Evolutionary conservation across 2,797 vertebrate species (phyloP).

Genomic region (Sebastes oblongus): DNA sequence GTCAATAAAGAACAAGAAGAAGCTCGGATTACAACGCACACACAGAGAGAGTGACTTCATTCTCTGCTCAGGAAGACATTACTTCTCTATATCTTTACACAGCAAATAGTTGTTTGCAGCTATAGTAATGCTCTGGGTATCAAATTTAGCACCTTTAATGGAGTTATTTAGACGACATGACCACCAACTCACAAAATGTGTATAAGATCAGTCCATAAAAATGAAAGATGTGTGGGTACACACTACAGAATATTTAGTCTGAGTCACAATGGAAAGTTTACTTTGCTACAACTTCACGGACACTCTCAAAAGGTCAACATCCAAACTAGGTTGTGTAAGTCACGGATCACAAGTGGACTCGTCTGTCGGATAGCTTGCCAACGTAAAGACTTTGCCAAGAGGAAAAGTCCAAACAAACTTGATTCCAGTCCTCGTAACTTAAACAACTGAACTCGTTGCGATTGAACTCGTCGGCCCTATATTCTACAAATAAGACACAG

Average conservation of each 20-base stretch:
- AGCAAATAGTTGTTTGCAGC: too few species aligned
- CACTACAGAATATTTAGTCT: slow-evolving; percentile 35
- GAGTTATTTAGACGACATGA: background rate
- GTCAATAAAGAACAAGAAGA: too few species aligned
- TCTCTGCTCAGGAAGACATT: too few species aligned
- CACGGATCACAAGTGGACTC: background rate
- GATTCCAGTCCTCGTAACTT: slow-evolving; percentile 23
- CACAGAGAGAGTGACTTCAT: too few species aligned
- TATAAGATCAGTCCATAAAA: background rate
- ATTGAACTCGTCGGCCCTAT: background rate
- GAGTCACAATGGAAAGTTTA: slow-evolving; percentile 22
- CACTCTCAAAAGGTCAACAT: slow-evolving; percentile 1
- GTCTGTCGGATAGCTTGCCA: slow-evolving; percentile 7
- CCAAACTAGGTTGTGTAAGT: background rate
- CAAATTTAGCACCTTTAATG: background rate
- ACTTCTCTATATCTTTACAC: too few species aligned
- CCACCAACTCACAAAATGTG: background rate
- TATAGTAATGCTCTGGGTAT: background rate
- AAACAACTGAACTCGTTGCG: slow-evolving; percentile 22
- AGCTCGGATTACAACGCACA: too few species aligned
- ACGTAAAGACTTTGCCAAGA: background rate
- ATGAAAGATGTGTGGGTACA: background rate
- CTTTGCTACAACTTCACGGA: background rate
- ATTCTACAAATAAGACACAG: background rate
- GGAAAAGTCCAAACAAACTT: slow-evolving; percentile 48